Evolutionary conservation across 2,888 invertebrate genomes (phyloP).

Genomic region (Suillia variegata): DNA sequence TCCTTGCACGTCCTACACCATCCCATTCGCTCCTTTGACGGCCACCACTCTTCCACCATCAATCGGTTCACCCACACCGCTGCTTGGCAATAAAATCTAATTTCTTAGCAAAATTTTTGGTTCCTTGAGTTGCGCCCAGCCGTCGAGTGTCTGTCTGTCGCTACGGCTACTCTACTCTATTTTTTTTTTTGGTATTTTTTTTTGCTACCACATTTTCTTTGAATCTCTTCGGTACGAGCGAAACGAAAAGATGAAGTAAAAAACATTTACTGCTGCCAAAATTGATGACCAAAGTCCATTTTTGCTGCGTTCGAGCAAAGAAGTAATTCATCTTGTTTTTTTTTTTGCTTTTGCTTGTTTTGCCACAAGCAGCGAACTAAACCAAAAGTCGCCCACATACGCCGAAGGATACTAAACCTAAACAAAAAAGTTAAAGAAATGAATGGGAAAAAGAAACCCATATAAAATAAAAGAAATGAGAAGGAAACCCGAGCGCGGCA

Average conservation of each 20-base stretch:
- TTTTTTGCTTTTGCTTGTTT: constrained; percentile 20
- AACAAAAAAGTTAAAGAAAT: neutral
- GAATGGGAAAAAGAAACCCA: too few species aligned
- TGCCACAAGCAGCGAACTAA: constrained; percentile 24
- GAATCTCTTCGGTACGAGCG: constrained; percentile 34
- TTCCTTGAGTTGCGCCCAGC: neutral
- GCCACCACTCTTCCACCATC: too few species aligned
- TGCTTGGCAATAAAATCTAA: neutral
- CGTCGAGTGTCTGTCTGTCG: neutral
- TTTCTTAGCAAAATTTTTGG: neutral
- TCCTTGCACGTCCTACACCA: too few species aligned
- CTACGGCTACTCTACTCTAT: neutral
- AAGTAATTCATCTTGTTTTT: constrained; percentile 54
- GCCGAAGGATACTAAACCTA: constrained; percentile 19
- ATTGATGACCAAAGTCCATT: constrained; percentile 41
- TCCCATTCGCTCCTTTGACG: too few species aligned
- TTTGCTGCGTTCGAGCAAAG: constrained; percentile 27
- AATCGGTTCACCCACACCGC: too few species aligned
- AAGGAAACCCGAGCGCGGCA: constrained; percentile 45
- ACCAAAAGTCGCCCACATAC: constrained; percentile 45
- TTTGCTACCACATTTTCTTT: constrained; percentile 19
- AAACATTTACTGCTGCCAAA: constrained; percentile 46
- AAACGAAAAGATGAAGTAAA: too few species aligned
- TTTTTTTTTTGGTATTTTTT: constrained; percentile 1
- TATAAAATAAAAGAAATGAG: neutral